Percentiles rank a stretch among this genome's conserved stretches.
Conservation (phyloP, 37 sponge, comb jelly and placozoan genomes). For the Spongilla lacustris region DNA sequence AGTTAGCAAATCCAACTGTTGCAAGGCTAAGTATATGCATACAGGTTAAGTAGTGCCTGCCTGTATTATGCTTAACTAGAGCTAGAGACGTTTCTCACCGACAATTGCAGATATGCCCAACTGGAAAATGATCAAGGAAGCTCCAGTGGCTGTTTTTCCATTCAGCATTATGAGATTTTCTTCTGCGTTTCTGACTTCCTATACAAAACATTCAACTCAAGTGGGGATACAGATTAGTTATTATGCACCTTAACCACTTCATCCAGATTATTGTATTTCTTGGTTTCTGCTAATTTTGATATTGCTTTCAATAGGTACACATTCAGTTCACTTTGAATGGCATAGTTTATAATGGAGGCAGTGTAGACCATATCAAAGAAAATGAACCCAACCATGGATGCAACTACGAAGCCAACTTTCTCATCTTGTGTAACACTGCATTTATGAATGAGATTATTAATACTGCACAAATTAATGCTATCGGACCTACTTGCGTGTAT, state of each 20-base stretch:
- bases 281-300: slow-evolving; percentile 27
- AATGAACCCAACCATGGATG: slow-evolving; percentile 61
- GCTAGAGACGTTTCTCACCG: no score
- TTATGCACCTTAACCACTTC: slow-evolving; percentile 44
- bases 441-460: background rate
- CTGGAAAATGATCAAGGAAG: slow-evolving; percentile 72
- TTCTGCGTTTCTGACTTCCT: slow-evolving; percentile 64
- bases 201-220: no score
- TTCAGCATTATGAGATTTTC: slow-evolving; percentile 60
- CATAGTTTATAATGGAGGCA: slow-evolving; percentile 70
- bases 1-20: background rate
- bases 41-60: background rate
- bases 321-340: slow-evolving; percentile 71
- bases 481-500: background rate
- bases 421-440: slow-evolving; percentile 8
- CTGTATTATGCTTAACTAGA: no score
- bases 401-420: slow-evolving; percentile 20
- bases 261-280: slow-evolving; percentile 44
- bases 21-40: background rate
- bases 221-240: no score
- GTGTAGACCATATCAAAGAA: slow-evolving; percentile 68
- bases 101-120: slow-evolving; percentile 46
- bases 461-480: background rate
- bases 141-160: slow-evolving; percentile 65
- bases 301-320: slow-evolving; percentile 54